Evolutionary conservation across 2,797 vertebrate species (phyloP), one percentile per base, ranked within the genome.

Genomic region (Protosalanx chinensis): DNA sequence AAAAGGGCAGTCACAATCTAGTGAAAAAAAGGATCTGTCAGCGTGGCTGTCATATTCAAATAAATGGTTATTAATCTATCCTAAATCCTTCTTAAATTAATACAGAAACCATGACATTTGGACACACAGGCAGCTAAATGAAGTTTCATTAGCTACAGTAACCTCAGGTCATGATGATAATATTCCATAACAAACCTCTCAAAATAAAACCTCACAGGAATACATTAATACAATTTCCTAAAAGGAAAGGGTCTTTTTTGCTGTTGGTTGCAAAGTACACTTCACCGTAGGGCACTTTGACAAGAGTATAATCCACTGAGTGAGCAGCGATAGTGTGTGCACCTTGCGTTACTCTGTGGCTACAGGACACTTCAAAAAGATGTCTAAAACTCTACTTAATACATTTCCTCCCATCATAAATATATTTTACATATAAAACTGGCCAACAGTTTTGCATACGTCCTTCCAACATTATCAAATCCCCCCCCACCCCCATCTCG

Each of bases 371-470:
- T 56, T 71, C 30, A 20, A 64, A 64, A 72, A 46, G 70, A 58
- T 12, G 10, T 37, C 32, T 67, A 63, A 74, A 46, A 75, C 83
- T 75, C 72, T 79, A 29, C 74, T 79, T 67, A 16, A 72, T 65
- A 72, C 64, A 18, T 46, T 67, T 35, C 18, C 30, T 73, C 72
- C 69, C 71, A 80, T 87, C 83, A 90, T 88, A 90, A 89, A 88
- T 88, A 88, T 88, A 89, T 86, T 89, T 56, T 81, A 89, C 83
- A 85, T 79, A 60, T 82, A 82, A 81, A 82, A 76, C 74, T 74
- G 20, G 63, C 66, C 58, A 64, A 77, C 57, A 53, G 79, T 72
- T 75, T 80, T 79, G 80, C 81, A 81, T 75, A 85, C 74, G 75
- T 79, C 80, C 77, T 60, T 67, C 64, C 77, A 70, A 76, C 70